These are phyloP conservation scores for Poecilia wingei DNA, from an alignment of 2,797 vertebrate genomes.

Conservation along the genomic window DNA sequence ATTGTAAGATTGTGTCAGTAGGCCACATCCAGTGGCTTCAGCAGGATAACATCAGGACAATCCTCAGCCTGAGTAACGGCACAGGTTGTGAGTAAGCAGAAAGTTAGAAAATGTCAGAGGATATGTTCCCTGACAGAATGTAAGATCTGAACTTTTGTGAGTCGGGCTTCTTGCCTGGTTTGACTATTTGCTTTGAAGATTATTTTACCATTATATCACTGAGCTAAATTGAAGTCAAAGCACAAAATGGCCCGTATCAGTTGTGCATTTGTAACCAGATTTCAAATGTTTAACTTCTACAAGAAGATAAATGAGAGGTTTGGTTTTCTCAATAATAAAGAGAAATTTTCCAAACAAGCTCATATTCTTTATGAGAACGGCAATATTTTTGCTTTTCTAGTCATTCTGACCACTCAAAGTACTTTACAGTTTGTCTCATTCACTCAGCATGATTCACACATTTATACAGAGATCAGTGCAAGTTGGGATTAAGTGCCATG, in stretches of 20 bases:
- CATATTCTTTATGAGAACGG: background rate
- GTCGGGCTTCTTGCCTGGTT: conserved; percentile 54
- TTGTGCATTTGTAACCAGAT: background rate
- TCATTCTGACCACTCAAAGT: background rate
- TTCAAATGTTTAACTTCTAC: background rate
- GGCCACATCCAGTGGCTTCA: conserved; percentile 56
- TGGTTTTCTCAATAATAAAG: background rate
- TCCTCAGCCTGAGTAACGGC: conserved; percentile 40
- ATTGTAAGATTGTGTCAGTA: conserved; percentile 58
- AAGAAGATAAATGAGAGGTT: background rate
- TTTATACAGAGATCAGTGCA: background rate
- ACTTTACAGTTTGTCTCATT: background rate
- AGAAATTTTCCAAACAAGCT: background rate
- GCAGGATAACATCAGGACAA: conserved; percentile 52
- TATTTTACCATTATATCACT: conserved; percentile 41
- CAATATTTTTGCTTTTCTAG: background rate
- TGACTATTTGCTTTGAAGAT: conserved; percentile 70
- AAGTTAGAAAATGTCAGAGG: conserved; percentile 50
- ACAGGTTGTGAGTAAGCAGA: conserved; percentile 38
- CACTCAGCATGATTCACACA: background rate
- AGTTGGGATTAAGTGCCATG: background rate
- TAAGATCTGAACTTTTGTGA: conserved; percentile 52
- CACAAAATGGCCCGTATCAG: background rate
- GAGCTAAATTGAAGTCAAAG: conserved; percentile 22
- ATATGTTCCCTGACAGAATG: conserved; percentile 66